phyloP scores from a whole-genome alignment of 2,888 invertebrate genomes.

The Pammene aurita region DNA sequence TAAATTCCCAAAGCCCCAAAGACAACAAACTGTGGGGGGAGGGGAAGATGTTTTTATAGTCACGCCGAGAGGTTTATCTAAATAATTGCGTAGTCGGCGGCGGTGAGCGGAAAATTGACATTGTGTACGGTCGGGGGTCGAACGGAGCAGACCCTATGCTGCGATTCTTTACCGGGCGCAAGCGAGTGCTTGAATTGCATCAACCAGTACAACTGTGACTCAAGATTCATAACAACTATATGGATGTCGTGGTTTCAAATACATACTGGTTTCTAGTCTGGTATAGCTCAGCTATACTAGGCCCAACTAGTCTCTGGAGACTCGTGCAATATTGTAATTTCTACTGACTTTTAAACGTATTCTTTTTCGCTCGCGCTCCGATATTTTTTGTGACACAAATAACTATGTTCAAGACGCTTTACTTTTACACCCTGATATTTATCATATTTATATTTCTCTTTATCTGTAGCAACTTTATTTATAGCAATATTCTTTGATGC shows the following conservation, averaged over 20 bases:
- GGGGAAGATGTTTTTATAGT: conserved; percentile 83
- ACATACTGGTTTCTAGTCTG: neutral
- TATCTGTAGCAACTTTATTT: conserved; percentile 53
- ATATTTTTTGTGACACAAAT: conserved; percentile 40
- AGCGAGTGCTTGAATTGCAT: neutral
- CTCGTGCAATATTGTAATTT: conserved; percentile 43
- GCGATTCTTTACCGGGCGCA: conserved; percentile 4
- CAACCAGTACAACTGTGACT: neutral
- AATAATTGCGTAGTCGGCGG: conserved; percentile 82
- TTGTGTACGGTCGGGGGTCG: conserved; percentile 56
- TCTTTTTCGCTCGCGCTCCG: conserved; percentile 39
- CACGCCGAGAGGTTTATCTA: conserved; percentile 83
- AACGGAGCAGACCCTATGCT: conserved; percentile 6
- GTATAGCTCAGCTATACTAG: neutral
- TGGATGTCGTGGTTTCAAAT: neutral
- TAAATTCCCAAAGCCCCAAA: conserved; percentile 82
- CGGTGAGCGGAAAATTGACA: conserved; percentile 82
- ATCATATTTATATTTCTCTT: conserved; percentile 38
- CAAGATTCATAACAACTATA: neutral
- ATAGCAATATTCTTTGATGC: conserved; percentile 59
- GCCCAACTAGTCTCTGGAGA: neutral
- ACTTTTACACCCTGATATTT: conserved; percentile 42
- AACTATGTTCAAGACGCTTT: conserved; percentile 10
- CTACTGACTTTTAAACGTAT: conserved; percentile 40
- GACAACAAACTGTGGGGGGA: conserved; percentile 78